Conservation (phyloP, 2,888 invertebrate genomes). For the Andrena camellia region DNA sequence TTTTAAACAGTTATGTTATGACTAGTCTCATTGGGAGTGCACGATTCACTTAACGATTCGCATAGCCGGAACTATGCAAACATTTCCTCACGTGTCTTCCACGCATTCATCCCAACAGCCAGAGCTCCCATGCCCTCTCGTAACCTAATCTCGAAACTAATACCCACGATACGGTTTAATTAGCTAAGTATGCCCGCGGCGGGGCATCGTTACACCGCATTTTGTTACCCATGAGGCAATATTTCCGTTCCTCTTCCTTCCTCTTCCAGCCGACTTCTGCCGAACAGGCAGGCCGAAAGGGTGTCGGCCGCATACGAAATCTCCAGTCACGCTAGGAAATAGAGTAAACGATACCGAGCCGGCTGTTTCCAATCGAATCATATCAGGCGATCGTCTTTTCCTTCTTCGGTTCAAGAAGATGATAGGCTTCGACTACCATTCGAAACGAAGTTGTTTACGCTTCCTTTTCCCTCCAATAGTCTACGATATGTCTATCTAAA, state of each 20-base stretch:
- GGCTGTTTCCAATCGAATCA: constrained; percentile 41
- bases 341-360: constrained; percentile 71
- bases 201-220: constrained; percentile 73
- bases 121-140: constrained; percentile 56
- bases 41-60: neutral
- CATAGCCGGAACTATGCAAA: constrained; percentile 1
- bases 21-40: neutral
- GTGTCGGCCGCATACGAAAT: constrained; percentile 66
- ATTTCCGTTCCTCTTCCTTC: constrained; percentile 41
- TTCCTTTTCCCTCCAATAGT: no score
- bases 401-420: neutral
- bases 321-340: constrained; percentile 73
- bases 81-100: neutral
- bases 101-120: constrained; percentile 54
- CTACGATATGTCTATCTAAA: no score
- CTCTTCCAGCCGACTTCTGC: constrained; percentile 21
- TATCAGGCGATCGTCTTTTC: constrained; percentile 19
- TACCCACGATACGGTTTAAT: constrained; percentile 76
- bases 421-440: neutral
- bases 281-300: constrained; percentile 64
- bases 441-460: neutral
- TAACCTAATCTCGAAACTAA: constrained; percentile 63
- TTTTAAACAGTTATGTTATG: neutral
- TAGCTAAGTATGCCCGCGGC: constrained; percentile 77
- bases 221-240: constrained; percentile 65